These are phyloP conservation scores for Macrotus californicus DNA, from an alignment of 2,113 vertebrate genomes.

Conservation along the genomic window DNA sequence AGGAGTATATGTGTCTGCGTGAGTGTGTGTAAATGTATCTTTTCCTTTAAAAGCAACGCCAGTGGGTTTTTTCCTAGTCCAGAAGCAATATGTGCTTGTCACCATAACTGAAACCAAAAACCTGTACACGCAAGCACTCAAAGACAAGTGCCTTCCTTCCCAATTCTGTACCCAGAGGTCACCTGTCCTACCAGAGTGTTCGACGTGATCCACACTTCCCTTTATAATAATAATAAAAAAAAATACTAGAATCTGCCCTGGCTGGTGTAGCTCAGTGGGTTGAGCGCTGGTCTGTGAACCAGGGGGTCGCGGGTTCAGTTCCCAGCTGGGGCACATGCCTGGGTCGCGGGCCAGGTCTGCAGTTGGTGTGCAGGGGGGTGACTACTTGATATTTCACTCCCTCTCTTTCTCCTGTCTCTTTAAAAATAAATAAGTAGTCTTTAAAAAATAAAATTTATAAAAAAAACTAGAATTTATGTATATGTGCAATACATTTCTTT, in stretches of 20 bases:
- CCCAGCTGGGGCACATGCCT: too few species aligned
- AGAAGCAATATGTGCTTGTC: neutral
- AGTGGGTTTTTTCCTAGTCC: neutral
- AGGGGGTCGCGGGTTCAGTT: too few species aligned
- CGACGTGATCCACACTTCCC: neutral
- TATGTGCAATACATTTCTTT: neutral
- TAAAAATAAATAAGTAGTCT: too few species aligned
- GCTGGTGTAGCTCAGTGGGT: too few species aligned
- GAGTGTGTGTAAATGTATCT: neutral
- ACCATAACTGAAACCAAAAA: neutral
- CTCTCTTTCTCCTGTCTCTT: too few species aligned
- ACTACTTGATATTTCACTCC: too few species aligned
- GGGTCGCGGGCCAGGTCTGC: too few species aligned
- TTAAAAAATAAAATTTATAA: too few species aligned
- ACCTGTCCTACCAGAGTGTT: neutral
- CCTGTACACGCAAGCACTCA: neutral
- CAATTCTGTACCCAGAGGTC: neutral
- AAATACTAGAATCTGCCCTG: too few species aligned
- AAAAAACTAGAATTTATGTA: neutral
- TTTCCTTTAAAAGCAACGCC: neutral
- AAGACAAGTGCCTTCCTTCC: neutral
- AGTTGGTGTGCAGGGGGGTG: too few species aligned
- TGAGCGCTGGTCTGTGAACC: too few species aligned
- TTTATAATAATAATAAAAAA: too few species aligned
- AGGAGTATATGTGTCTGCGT: neutral